These are phyloP conservation scores for Philopedon plagiatum DNA, from an alignment of 2,888 invertebrate genomes.

Conservation along the genomic window DNA sequence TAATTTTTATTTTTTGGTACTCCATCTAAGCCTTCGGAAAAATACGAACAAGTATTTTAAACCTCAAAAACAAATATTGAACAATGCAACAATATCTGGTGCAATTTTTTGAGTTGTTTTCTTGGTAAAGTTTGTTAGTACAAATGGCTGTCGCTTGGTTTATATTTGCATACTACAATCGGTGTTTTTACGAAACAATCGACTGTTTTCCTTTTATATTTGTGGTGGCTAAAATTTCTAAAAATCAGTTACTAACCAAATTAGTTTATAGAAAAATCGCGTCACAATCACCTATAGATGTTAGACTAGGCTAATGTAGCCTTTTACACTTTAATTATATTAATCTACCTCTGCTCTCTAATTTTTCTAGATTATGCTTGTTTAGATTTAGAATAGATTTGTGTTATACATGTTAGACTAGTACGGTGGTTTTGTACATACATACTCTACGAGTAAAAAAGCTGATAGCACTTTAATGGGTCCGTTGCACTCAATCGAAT, in stretches of 20 bases:
- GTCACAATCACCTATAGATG: slow-evolving; percentile 33
- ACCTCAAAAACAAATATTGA: too few species aligned
- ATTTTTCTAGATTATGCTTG: slow-evolving; percentile 43
- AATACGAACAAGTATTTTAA: too few species aligned
- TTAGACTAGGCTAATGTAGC: slow-evolving; percentile 37
- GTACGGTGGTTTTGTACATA: not conserved
- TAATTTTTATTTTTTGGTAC: too few species aligned
- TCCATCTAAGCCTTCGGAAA: too few species aligned
- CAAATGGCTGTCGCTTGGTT: slow-evolving; percentile 1
- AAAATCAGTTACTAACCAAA: slow-evolving; percentile 44
- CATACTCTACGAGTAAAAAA: not conserved
- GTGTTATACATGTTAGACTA: slow-evolving; percentile 15
- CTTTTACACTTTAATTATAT: slow-evolving; percentile 31
- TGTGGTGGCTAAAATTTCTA: slow-evolving; percentile 44
- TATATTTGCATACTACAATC: not conserved
- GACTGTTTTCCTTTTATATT: slow-evolving; percentile 10
- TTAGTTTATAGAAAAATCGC: slow-evolving; percentile 22
- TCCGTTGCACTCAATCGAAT: too few species aligned
- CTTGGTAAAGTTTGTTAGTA: not conserved
- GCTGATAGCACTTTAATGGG: too few species aligned
- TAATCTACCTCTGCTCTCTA: slow-evolving; percentile 53
- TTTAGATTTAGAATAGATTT: slow-evolving; percentile 25
- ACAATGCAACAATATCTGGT: too few species aligned
- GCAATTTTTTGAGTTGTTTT: too few species aligned
- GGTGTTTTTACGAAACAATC: not conserved